Base-by-base conservation (phyloP, 1,140 invertebrate genomes). In the Vanessa atalanta region DNA sequence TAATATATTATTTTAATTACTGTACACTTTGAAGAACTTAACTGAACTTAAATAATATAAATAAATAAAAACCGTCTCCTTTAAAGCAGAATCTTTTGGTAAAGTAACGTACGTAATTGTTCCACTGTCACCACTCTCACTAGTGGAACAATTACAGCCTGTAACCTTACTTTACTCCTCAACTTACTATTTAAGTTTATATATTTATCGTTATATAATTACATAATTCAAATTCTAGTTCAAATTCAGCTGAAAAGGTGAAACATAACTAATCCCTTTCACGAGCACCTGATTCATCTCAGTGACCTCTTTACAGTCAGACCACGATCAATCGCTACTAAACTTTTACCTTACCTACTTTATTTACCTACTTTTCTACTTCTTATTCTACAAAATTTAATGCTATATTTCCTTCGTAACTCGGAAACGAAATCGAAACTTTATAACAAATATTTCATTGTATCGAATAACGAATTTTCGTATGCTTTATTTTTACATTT, bases 261-360 rank as follows among this genome's bases (percentile, higher is more conserved):
- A 60, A 67, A 69, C 66, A 69, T 60, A 69, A 68, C 66, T 68
- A 68, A 69, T 69, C 53, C 37, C 66, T 55, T 69, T 69, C 55
- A 20, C 66, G 31, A 69, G 50, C 51, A 67, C 53, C 55, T 47
- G 66, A 69, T 69, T 43, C 57, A 69, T 69, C 66, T 60, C 53
- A 53, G 26, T 55, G 53, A 55, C 65, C 65, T 47, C 65, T 50
- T 67, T 57, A 57, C 20, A 57, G 20, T 57, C 53, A 69, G 53
- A 50, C 53, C 31, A 55, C 65, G 65, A 67, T 57, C 55, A 57
- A 67, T 55, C 51, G 50, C 65, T 23, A 23, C 16, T 37, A 57
- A 69, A 69, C 9, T 69, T 69, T 20, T 20, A 20, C 20, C 20
- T 20, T 69, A 57, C 37, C 53, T 69, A 69, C 53, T 60, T 60